Evolutionary conservation across 2,888 invertebrate species (phyloP), one percentile per base, ranked within the genome.

Genomic region (Erannis defoliaria): DNA sequence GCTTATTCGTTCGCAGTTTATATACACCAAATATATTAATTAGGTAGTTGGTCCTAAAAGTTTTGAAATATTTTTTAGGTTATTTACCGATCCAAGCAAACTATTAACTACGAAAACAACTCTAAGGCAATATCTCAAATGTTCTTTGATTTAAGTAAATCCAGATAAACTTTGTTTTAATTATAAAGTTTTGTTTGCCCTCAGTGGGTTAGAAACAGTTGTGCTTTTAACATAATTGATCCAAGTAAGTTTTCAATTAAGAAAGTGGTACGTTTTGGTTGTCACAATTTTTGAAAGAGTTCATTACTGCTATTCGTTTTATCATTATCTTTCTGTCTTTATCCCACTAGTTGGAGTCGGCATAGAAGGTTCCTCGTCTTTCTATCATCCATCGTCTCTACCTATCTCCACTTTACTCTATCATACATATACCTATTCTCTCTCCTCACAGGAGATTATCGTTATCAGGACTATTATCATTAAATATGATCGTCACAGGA

Each of bases 111-210:
- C 43, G 31, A 58, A 61, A 63, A 62, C 63, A 58, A 57, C 35
- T 19, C 29, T 57, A 45, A 45, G 51, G 42, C 49, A 31, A 62
- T 62, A 64, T 54, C 60, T 66, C 46, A 50, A 64, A 56, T 58
- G 66, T 48, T 68, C 45, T 68, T 51, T 65, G 69, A 69, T 69
- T 69, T 67, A 69, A 64, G 65, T 58, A 55, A 62, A 66, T 62
- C 55, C 18, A 37, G 53, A 57, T 62, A 55, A 62, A 56, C 58
- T 64, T 59, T 46, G 59, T 49, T 67, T 62, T 65, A 69, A 66
- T 67, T 60, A 67, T 23, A 63, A 69, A 69, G 64, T 69, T 67
- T 63, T 63, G 64, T 57, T 64, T 50, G 49, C 45, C 45, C 55
- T 57, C 38, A 45, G 18, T 19, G 51, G 33, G 54, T 63, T 49